These are phyloP conservation scores for Ctena decussata DNA, from an alignment of 2,888 invertebrate species.

Conservation along the genomic window DNA sequence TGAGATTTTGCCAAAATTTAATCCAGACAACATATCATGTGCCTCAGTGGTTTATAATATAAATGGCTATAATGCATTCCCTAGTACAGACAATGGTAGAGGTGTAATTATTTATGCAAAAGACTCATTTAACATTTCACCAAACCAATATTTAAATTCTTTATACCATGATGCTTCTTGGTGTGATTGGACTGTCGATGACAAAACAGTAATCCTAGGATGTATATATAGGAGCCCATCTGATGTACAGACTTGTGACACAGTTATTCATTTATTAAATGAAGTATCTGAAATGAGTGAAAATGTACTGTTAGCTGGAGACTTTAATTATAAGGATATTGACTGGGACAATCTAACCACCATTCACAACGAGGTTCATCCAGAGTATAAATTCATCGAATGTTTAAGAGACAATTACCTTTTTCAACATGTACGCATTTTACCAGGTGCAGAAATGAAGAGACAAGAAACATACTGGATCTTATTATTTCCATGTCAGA, in stretches of 20 bases:
- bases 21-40: neutral
- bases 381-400: too few relatives aligned
- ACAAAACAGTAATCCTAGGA: conserved; percentile 13
- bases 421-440: too few relatives aligned
- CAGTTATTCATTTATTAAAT: neutral
- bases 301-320: too few relatives aligned
- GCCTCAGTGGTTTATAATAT: conserved; percentile 19
- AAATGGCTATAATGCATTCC: conserved; percentile 19
- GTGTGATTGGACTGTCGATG: conserved; percentile 20
- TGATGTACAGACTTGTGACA: neutral
- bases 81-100: conserved; percentile 16
- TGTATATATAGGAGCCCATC: conserved; percentile 20
- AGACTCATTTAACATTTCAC: conserved; percentile 14
- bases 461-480: too few relatives aligned
- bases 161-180: conserved; percentile 25
- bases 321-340: too few relatives aligned
- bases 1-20: conserved; percentile 14
- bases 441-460: too few relatives aligned
- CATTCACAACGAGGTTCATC: too few relatives aligned
- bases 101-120: conserved; percentile 30
- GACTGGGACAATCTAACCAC: too few relatives aligned
- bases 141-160: conserved; percentile 5
- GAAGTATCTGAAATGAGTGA: too few relatives aligned
- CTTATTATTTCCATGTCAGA: too few relatives aligned
- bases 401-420: too few relatives aligned